Evolutionary conservation across 2,113 vertebrate species (phyloP), one percentile per base, ranked within the genome.

Genomic region (Urocynchramus pylzowi): DNA sequence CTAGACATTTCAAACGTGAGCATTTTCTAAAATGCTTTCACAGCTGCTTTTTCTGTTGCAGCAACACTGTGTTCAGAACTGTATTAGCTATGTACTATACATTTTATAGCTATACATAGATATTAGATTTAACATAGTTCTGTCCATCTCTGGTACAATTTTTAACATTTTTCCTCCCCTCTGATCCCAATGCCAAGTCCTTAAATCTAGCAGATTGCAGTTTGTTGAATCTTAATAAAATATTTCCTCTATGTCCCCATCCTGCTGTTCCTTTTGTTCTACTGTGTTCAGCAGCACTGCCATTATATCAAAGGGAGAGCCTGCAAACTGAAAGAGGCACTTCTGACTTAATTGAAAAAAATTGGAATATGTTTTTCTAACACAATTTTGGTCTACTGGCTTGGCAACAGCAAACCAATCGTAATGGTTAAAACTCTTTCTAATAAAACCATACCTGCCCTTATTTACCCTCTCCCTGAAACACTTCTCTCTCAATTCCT

Each of bases 1-100:
- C 49, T 86, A 89, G 77, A 56, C 85, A 65, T 90, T 90, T 81
- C 73, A 93, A 93, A 90, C 9, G 20, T 94, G 88, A 95, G 21
- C 53, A 64, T 92, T 94, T 94, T 94, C 86, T 60, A 90, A 96
- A 92, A n/a, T n/a, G n/a, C n/a, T n/a, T n/a, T 57, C 41, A 71
- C 49, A 69, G n/a, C 26, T 89, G 65, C 22, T 84, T 87, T 93
- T 73, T 54, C 41, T 76, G 53, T 49, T 71, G 52, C 61, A 75
- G 61, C 37, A 87, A 24, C 26, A 26, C 18, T 63, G 12, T 21
- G 28, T 33, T 87, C 31, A 73, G 45, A 57, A 65, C 28, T 76
- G 7, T 52, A 64, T 78, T 44, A 81, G 37, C 57, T 28, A 75
- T 6, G 61, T 24, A 77, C 75, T 21, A 54, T 30, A 77, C 39